Percentiles rank a stretch among this genome's conserved stretches.
Evolutionary conservation across 1,140 invertebrate genomes (phyloP).

Genomic region (Zaprionus tsacasi): DNA sequence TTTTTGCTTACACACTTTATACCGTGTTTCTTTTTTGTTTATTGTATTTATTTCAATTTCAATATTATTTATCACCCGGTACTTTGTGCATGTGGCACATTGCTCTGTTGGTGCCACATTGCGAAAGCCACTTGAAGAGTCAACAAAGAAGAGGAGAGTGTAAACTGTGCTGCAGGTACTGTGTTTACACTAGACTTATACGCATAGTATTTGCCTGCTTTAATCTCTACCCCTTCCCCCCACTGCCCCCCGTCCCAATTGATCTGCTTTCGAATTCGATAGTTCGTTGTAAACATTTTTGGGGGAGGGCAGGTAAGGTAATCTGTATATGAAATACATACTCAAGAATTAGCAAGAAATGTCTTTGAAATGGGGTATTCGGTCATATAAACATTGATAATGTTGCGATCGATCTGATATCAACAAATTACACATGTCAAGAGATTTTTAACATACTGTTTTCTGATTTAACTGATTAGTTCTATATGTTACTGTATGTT

Average conservation of each 20-base stretch:
- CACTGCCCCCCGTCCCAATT: neutral
- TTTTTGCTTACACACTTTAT: slow-evolving; percentile 27
- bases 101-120: slow-evolving; percentile 40
- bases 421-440: neutral
- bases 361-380: neutral
- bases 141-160: slow-evolving; percentile 7
- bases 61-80: slow-evolving; percentile 73
- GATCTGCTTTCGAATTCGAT: slow-evolving; percentile 10
- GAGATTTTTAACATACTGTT: neutral
- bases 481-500: no score
- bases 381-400: slow-evolving; percentile 9
- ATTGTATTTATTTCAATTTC: slow-evolving; percentile 80
- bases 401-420: neutral
- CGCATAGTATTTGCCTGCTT: slow-evolving; percentile 13
- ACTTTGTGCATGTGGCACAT: slow-evolving; percentile 14
- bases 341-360: neutral
- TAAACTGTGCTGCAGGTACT: slow-evolving; percentile 30
- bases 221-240: neutral
- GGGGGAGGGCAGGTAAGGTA: slow-evolving; percentile 7
- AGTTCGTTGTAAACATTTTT: slow-evolving; percentile 27
- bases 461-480: no score
- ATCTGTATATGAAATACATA: slow-evolving; percentile 18
- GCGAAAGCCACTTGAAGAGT: slow-evolving; percentile 57
- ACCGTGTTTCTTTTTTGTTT: slow-evolving; percentile 50
- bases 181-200: slow-evolving; percentile 53